Conservation (phyloP, 2,888 invertebrate species). For the Tetheella fluctuosa region DNA sequence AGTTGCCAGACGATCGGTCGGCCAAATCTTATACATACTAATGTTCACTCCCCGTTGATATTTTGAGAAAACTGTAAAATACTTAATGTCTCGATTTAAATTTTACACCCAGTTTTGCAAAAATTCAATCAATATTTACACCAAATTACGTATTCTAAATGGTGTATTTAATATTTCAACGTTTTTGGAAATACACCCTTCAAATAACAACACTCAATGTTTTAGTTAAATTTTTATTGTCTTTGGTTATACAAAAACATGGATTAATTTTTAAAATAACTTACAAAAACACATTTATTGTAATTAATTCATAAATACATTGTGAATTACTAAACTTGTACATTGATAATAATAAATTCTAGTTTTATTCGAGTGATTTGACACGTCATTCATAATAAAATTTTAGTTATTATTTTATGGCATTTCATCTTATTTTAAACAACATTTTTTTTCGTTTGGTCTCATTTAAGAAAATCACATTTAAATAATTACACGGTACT, state of each 20-base stretch:
- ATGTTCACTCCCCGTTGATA: too few relatives aligned
- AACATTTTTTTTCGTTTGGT: background rate
- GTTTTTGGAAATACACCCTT: too few relatives aligned
- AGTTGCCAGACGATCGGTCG: too few relatives aligned
- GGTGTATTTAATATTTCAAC: too few relatives aligned
- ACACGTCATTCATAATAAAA: constrained; percentile 24
- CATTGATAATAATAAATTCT: constrained; percentile 71
- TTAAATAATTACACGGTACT: constrained; percentile 7
- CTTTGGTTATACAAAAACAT: constrained; percentile 85
- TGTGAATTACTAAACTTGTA: constrained; percentile 78
- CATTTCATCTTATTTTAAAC: background rate
- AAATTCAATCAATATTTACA: too few relatives aligned
- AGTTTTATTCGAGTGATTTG: constrained; percentile 29
- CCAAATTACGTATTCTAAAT: too few relatives aligned
- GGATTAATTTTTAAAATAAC: constrained; percentile 83
- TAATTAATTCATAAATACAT: constrained; percentile 68
- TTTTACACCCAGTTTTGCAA: too few relatives aligned
- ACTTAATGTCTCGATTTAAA: too few relatives aligned
- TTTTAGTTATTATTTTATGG: constrained; percentile 14
- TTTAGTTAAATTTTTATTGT: constrained; percentile 84
- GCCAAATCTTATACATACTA: too few relatives aligned
- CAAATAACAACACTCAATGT: constrained; percentile 27
- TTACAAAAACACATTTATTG: constrained; percentile 82
- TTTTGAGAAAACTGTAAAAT: too few relatives aligned
- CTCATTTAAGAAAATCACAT: background rate